Evolutionary conservation across 2,888 invertebrate species (phyloP).

Genomic region (Papilio gigon): DNA sequence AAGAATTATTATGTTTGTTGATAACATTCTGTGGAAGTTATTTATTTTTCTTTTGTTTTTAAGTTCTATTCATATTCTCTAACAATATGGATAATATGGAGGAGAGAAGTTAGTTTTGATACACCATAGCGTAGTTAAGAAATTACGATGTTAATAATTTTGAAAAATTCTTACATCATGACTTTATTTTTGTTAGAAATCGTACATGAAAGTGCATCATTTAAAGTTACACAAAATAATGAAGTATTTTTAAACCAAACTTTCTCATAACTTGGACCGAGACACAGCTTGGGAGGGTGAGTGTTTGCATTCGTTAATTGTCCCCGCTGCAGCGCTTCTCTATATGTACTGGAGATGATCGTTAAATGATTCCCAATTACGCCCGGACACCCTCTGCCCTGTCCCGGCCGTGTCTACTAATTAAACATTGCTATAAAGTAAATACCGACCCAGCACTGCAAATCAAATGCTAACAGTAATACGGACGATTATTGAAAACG

Average conservation of each 20-base stretch:
- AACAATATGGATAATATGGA: too few relatives aligned
- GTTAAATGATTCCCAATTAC: conserved; percentile 37
- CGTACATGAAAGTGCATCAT: too few relatives aligned
- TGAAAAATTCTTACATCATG: neutral
- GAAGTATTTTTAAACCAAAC: neutral
- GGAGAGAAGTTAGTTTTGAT: neutral
- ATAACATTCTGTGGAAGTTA: too few relatives aligned
- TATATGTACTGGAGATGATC: conserved; percentile 39
- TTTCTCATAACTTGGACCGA: conserved; percentile 39
- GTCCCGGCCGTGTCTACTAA: conserved; percentile 5
- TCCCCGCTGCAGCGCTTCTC: conserved; percentile 49
- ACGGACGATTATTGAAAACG: neutral
- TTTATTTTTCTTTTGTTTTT: too few relatives aligned
- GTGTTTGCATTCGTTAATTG: conserved; percentile 69
- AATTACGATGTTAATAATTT: neutral
- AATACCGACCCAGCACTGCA: neutral
- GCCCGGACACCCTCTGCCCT: conserved; percentile 1
- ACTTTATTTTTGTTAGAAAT: too few relatives aligned
- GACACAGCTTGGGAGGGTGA: conserved; percentile 56
- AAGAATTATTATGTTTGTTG: too few relatives aligned
- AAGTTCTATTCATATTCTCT: too few relatives aligned
- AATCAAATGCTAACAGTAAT: neutral
- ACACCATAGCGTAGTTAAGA: neutral
- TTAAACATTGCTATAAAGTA: conserved; percentile 19
- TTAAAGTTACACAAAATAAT: neutral